Conservation (phyloP, 2,888 invertebrate species). For the Acleris sparsana region DNA sequence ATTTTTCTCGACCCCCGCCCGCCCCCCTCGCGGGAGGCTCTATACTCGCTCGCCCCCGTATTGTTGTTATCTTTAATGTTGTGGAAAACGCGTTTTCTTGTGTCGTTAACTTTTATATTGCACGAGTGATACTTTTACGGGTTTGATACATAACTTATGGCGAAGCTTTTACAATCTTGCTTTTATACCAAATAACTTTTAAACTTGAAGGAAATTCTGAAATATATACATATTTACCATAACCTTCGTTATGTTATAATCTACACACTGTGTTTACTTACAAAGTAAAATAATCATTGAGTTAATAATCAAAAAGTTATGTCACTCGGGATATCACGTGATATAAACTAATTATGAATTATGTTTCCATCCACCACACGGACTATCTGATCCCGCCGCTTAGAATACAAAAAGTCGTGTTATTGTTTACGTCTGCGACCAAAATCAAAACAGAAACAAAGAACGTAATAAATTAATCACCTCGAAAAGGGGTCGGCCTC, state of each 20-base stretch:
- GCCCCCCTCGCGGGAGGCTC: constrained; percentile 81
- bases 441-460: constrained; percentile 80
- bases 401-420: background rate
- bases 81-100: constrained; percentile 85
- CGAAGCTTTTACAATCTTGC: constrained; percentile 40
- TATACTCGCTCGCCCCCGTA: constrained; percentile 83
- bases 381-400: background rate
- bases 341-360: no score
- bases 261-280: no score
- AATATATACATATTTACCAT: no score
- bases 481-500: constrained; percentile 72
- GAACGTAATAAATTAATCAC: constrained; percentile 82
- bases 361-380: no score
- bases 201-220: constrained; percentile 6
- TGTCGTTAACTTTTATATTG: constrained; percentile 85
- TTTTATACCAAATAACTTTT: constrained; percentile 35
- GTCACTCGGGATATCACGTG: no score
- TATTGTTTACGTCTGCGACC: constrained; percentile 31
- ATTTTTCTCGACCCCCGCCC: constrained; percentile 87
- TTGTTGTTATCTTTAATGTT: constrained; percentile 85
- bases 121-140: constrained; percentile 82
- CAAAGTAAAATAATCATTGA: no score
- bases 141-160: constrained; percentile 79
- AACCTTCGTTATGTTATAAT: background rate
- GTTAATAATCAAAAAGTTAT: no score